Conservation (phyloP, 2,797 vertebrate species). For the Gephyroberyx darwinii region DNA sequence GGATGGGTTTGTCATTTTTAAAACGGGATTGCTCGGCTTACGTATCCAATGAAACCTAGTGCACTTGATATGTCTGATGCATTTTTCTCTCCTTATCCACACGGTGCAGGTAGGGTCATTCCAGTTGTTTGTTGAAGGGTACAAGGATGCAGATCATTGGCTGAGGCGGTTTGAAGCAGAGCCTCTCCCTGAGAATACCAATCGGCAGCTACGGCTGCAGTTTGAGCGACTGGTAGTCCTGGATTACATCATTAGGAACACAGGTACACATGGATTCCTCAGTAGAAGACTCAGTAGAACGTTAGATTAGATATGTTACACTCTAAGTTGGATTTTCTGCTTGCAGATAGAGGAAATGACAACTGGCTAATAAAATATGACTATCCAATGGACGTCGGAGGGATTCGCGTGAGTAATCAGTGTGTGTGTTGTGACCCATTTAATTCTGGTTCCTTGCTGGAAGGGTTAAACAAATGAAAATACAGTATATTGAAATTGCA, state of each 20-base stretch:
- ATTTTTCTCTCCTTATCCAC: not conserved
- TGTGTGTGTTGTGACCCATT: not conserved
- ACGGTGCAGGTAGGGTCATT: conserved; percentile 87
- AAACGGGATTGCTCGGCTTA: not conserved
- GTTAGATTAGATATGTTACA: no score
- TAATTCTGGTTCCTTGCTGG: not conserved
- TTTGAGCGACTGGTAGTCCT: conserved; percentile 90
- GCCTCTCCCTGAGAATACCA: conserved; percentile 88
- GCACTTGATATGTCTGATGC: not conserved
- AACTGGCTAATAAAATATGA: conserved; percentile 93
- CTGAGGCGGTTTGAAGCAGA: conserved; percentile 87
- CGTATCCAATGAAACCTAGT: not conserved
- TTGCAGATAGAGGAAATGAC: conserved; percentile 88
- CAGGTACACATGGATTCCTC: conserved; percentile 67
- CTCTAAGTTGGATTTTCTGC: not conserved
- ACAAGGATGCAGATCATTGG: conserved; percentile 92
- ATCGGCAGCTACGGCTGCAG: conserved; percentile 86
- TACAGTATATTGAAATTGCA: no score
- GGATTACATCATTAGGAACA: conserved; percentile 93
- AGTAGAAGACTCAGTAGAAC: not conserved
- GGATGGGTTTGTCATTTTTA: not conserved
- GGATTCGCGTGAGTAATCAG: conserved; percentile 78
- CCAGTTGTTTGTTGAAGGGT: conserved; percentile 90
- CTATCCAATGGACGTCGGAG: conserved; percentile 86
- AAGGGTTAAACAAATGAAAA: not conserved